These are phyloP conservation scores for Caenorhabditis sp. DNA, from an alignment of 2,888 invertebrate genomes.

Conservation along the genomic window DNA sequence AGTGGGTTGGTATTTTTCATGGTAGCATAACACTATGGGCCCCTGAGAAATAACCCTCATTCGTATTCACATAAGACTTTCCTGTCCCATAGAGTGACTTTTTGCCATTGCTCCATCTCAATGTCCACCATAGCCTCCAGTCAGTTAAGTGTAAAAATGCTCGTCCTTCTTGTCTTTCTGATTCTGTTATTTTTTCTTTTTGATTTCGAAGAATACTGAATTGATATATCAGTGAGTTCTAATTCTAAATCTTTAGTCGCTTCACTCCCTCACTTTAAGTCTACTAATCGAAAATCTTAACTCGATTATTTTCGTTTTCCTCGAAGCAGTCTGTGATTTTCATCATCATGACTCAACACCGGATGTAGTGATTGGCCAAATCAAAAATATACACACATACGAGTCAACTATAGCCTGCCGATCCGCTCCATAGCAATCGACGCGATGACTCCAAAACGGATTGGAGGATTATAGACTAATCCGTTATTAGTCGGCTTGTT, in stretches of 20 bases:
- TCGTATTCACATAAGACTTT: neutral
- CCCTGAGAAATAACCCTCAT: neutral
- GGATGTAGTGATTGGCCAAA: constrained; percentile 53
- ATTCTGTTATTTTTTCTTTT: constrained; percentile 2
- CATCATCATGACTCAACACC: constrained; percentile 41
- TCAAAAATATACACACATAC: constrained; percentile 17
- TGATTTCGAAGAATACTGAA: neutral
- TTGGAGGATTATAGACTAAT: constrained; percentile 57
- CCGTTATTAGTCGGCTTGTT: constrained; percentile 62
- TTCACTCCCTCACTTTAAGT: neutral
- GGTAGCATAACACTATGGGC: neutral
- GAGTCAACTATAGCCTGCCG: constrained; percentile 9
- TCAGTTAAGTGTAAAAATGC: neutral
- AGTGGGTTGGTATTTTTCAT: neutral
- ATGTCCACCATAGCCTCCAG: no score
- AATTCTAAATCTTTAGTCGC: neutral
- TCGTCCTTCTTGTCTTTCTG: constrained; percentile 1
- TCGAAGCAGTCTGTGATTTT: constrained; percentile 2
- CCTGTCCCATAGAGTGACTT: no score
- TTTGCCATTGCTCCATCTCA: no score
- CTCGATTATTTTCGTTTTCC: constrained; percentile 36
- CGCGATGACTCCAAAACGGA: constrained; percentile 57
- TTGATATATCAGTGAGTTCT: neutral
- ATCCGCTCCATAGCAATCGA: constrained; percentile 19
- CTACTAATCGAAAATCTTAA: constrained; percentile 30